Conservation (phyloP, 2,797 vertebrate genomes). For the Cottoperca gobio region DNA sequence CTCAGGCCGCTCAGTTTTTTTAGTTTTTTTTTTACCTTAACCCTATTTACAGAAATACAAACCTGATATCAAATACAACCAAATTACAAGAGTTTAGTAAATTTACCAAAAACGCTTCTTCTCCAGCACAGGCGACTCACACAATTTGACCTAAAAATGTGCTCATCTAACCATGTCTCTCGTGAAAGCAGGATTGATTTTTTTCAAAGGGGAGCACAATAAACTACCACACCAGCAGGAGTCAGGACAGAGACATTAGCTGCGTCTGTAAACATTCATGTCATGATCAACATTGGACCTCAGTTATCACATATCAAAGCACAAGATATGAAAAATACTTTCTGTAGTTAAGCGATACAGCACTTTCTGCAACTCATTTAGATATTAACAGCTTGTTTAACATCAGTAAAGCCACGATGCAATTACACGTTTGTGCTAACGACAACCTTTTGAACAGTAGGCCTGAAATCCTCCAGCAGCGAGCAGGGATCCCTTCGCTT, state of each 20-base stretch:
- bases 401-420: neutral
- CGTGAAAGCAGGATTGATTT: constrained; percentile 65
- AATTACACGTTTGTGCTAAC: neutral
- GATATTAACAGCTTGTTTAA: neutral
- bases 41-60: constrained; percentile 82
- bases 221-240: constrained; percentile 59
- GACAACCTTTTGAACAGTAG: neutral
- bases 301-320: constrained; percentile 53
- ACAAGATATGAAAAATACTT: neutral
- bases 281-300: constrained; percentile 70
- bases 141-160: constrained; percentile 73
- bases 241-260: constrained; percentile 52
- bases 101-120: constrained; percentile 74
- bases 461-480: neutral
- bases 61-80: constrained; percentile 82
- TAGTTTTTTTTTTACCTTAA: constrained; percentile 48
- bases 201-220: constrained; percentile 61
- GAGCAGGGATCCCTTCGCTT: neutral
- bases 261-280: constrained; percentile 81
- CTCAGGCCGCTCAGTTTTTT: constrained; percentile 41
- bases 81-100: constrained; percentile 76
- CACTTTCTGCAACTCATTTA: neutral
- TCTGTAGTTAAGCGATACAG: neutral
- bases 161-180: constrained; percentile 80
- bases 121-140: constrained; percentile 70